These are phyloP conservation scores for Lonchura striata DNA, from an alignment of 2,113 vertebrate genomes.

Conservation along the genomic window DNA sequence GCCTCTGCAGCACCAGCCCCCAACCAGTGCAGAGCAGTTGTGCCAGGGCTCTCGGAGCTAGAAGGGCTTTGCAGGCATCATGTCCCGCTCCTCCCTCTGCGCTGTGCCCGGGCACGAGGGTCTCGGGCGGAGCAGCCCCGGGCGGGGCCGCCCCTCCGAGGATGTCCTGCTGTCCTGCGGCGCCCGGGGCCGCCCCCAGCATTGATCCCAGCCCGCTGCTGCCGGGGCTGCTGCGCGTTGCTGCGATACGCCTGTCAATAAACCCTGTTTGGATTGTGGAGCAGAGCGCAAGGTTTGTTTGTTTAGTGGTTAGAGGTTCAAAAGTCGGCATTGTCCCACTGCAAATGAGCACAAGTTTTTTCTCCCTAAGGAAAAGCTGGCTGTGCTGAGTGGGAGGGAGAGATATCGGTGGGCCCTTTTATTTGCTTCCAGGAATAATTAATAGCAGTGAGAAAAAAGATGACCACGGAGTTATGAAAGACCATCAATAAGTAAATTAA, in stretches of 20 bases:
- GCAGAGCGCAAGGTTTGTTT: slow-evolving; percentile 81
- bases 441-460: slow-evolving; percentile 37
- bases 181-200: not conserved
- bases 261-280: slow-evolving; percentile 79
- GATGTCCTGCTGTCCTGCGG: slow-evolving; percentile 33
- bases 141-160: not conserved
- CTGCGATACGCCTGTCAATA: slow-evolving; percentile 82
- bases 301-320: slow-evolving; percentile 82
- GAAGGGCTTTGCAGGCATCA: not conserved
- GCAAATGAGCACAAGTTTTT: slow-evolving; percentile 67
- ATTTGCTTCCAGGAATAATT: slow-evolving; percentile 67
- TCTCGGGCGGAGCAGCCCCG: accelerated
- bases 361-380: slow-evolving; percentile 53
- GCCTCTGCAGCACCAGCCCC: not conserved
- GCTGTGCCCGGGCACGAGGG: accelerated
- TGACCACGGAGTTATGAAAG: slow-evolving; percentile 35
- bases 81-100: not conserved
- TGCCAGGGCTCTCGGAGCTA: accelerated
- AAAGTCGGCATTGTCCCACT: slow-evolving; percentile 84
- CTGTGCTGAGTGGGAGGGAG: not conserved
- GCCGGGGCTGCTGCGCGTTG: slow-evolving; percentile 73
- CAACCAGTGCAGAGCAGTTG: not conserved
- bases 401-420: slow-evolving; percentile 53
- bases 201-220: slow-evolving; percentile 24
- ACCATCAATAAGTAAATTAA: slow-evolving; percentile 29